Conservation (phyloP, 2,113 vertebrate genomes). For the Sinocyclocheilus anshuiensis region DNA sequence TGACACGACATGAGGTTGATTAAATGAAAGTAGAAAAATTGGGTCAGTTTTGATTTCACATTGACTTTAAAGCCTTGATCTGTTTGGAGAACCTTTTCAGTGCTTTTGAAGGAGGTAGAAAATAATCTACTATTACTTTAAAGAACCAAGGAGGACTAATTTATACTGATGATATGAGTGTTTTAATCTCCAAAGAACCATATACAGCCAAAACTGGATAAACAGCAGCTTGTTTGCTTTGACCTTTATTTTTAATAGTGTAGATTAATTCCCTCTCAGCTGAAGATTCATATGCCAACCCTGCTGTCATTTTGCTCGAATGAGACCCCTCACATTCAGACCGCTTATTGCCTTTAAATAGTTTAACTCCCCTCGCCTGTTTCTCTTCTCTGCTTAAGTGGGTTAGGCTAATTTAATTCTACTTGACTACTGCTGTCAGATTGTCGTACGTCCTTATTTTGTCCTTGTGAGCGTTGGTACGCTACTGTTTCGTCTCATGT, state of each 20-base stretch:
- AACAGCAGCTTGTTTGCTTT: neutral
- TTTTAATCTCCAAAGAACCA: neutral
- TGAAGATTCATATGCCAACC: neutral
- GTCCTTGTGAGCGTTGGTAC: neutral
- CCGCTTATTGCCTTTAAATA: neutral
- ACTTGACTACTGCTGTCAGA: conserved; percentile 25
- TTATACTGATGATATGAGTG: neutral
- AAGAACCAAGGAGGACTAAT: neutral
- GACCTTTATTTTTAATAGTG: neutral
- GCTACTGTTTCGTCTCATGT: neutral
- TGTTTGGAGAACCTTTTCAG: neutral
- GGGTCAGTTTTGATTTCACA: neutral
- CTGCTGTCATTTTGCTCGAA: neutral
- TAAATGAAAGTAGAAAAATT: neutral
- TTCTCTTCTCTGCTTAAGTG: conserved; percentile 8
- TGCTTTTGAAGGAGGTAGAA: neutral
- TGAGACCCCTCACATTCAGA: neutral
- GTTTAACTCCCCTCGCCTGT: conserved; percentile 8
- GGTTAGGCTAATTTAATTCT: conserved; percentile 9
- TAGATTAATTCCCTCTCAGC: neutral
- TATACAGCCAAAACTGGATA: neutral
- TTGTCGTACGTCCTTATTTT: neutral
- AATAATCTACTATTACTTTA: neutral
- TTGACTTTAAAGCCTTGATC: neutral
- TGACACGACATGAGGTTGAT: neutral